These are phyloP conservation scores for Nematopogon swammerdamellus DNA, from an alignment of 2,888 invertebrate species.

Conservation along the genomic window DNA sequence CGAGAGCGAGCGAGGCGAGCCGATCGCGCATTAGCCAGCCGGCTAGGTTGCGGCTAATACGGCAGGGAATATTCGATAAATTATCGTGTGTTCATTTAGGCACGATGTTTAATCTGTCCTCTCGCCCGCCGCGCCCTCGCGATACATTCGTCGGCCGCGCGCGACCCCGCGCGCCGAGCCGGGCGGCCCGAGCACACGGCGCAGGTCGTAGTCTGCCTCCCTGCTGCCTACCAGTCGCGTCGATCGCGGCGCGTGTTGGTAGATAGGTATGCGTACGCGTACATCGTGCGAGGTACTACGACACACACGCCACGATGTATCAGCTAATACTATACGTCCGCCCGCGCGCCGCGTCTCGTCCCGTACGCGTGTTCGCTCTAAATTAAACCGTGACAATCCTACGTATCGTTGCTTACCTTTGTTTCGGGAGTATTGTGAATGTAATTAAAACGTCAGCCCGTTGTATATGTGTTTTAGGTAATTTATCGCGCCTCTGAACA, in stretches of 20 bases:
- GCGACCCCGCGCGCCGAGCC: too few species aligned
- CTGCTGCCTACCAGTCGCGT: too few species aligned
- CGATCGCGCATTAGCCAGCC: neutral
- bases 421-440: neutral
- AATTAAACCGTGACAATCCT: slow-evolving; percentile 26
- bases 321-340: too few species aligned
- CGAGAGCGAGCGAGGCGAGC: slow-evolving; percentile 27
- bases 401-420: slow-evolving; percentile 14
- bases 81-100: slow-evolving; percentile 54
- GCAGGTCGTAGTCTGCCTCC: too few species aligned
- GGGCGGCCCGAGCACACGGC: too few species aligned
- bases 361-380: slow-evolving; percentile 10
- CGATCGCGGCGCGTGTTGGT: too few species aligned
- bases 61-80: slow-evolving; percentile 51
- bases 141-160: slow-evolving; percentile 28
- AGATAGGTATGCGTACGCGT: too few species aligned
- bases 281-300: too few species aligned
- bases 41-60: slow-evolving; percentile 37
- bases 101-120: slow-evolving; percentile 52
- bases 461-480: neutral
- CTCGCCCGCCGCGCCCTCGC: slow-evolving; percentile 19
- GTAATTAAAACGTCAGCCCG: neutral
- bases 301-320: too few species aligned
- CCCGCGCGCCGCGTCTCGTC: too few species aligned
- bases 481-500: neutral